Evolutionary conservation across 2,888 invertebrate species (phyloP), one percentile per base, ranked within the genome.

Genomic region (Neoitamus cyanurus): DNA sequence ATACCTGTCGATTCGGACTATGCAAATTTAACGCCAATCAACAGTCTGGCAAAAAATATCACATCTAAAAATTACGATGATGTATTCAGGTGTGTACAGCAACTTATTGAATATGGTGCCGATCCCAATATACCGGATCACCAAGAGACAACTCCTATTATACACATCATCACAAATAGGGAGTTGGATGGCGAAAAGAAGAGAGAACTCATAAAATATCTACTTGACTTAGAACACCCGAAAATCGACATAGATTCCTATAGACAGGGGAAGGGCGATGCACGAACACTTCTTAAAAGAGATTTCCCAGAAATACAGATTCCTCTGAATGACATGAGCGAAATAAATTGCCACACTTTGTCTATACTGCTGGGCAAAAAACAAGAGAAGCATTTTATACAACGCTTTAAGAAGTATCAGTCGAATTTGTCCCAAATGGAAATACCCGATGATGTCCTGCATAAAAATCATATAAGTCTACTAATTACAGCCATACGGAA

Each of bases 401-500:
- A 13, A n/a, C 1, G n/a, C 0, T 42, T 42, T n/a, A n/a, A n/a
- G 4, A 42, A 1, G 13, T 42, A 42, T 42, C 42, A 13, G 2
- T 84, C 88, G 11, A 89, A 88, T 77, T 85, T 87, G 13, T 88
- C 88, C 5, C 88, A 88, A 69, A 88, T 86, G 86, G 92, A 93
- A 28, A 92, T 93, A 73, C 89, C 91, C 20, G 85, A 87, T 20
- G 89, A 91, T 69, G 69, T 86, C 1, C 85, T 83, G 3, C 88
- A 89, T 83, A 90, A 90, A 68, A 87, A 89, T 83, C 88, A 88
- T 73, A 28, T 88, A 1, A 88, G 88, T 6, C 85, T 91, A n/a
- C 86, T 91, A 0, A 37, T 88, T 7, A 90, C 90, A 85, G 92
- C 94, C 46, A 92, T 93, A 0, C 92, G 93, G 73, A 93, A 92